Base-by-base conservation (phyloP, 2,797 vertebrate genomes). In the Artibeus lituratus region DNA sequence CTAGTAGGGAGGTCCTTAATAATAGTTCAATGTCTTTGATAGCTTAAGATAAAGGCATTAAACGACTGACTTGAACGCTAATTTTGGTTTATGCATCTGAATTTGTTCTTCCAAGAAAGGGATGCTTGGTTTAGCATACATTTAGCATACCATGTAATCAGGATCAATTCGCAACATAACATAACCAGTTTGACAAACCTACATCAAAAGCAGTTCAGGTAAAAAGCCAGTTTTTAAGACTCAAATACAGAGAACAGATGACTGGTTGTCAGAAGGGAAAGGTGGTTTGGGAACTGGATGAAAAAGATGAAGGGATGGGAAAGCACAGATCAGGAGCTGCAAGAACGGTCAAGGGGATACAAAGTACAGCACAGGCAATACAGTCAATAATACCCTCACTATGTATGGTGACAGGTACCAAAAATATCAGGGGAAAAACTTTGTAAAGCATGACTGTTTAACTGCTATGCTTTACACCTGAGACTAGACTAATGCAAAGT, bases 31-130 rank as follows among this genome's bases (percentile, higher is more conserved):
- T 59, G 6, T 51, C 76, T 92, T 85, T 94, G 37, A 86, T 18
- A 8, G 21, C 69, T 92, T 95, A 73, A 87, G 70, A 81, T 62
- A 91, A 72, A 94, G 22, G 22, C 32, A 93, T 53, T 83, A 78
- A 83, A 81, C 57, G 88, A 92, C 0, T 87, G 24, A 49, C 32
- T 39, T 84, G 37, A 92, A 92, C 7, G 62, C 5, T 47, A 72
- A 67, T 18, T 96, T 72, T 95, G 77, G 57, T 57, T 85, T 88
- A 84, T n/a, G 15, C 8, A 47, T 80, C 65, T 94, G 21, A 47
- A 91, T 73, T 70, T 92, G 18, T 53, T 93, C 69, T 77, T 32
- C 16, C 57, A 83, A 86, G 26, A 94, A 82, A 77, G 12, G 26
- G 4, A n/a, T 39, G 35, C 10, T 47, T 90, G 83, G 42, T 86